phyloP scores from a whole-genome alignment of 2,797 vertebrate species.

The Sebastes iracundus region DNA sequence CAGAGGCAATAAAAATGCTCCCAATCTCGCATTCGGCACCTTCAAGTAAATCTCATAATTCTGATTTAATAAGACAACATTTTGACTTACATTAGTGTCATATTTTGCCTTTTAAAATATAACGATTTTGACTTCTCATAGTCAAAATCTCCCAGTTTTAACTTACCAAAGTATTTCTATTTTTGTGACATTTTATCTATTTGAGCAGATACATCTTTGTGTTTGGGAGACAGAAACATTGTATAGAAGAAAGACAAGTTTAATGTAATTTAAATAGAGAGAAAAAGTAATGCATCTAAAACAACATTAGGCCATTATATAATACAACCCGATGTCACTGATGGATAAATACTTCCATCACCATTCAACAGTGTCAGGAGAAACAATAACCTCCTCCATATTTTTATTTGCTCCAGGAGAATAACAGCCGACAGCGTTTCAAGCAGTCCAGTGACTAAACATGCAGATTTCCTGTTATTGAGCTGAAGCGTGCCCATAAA shows the following conservation, averaged over 20 bases:
- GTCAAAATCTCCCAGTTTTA: not conserved
- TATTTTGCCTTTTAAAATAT: not conserved
- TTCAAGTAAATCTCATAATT: not conserved
- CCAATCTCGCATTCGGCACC: too few relatives aligned
- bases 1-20: too few relatives aligned
- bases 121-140: not conserved
- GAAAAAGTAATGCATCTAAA: not conserved
- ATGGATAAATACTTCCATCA: not conserved
- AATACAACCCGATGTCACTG: not conserved
- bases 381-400: constrained; percentile 14
- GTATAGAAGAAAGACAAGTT: not conserved
- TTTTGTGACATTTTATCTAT: not conserved
- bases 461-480: constrained; percentile 37
- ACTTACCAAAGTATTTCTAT: not conserved
- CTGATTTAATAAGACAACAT: not conserved
- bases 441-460: constrained; percentile 36
- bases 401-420: constrained; percentile 22
- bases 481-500: constrained; percentile 15
- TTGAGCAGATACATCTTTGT: not conserved
- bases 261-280: not conserved
- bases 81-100: not conserved
- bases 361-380: not conserved
- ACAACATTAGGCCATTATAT: not conserved
- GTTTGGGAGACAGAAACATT: not conserved
- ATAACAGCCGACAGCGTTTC: constrained; percentile 22